A percentile compares a stretch with the other conserved stretches of the same genome.
Evolutionary conservation across 2,797 vertebrate species (phyloP).

Genomic region (Telmatherina bonti): DNA sequence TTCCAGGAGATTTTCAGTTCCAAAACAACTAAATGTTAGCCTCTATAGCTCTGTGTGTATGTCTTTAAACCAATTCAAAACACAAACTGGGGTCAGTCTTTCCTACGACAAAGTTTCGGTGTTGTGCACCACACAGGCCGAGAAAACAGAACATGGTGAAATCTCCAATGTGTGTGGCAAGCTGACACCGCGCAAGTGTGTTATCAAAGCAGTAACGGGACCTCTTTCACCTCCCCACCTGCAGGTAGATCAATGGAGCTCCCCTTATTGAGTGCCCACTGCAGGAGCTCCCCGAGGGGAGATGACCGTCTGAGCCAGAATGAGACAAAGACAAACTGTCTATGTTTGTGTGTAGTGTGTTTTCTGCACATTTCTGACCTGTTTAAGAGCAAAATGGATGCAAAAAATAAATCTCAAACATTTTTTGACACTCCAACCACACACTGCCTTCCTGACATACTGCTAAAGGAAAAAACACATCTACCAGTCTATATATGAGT

Average conservation of each 20-base stretch:
- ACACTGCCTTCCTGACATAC: constrained; percentile 25
- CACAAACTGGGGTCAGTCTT: neutral
- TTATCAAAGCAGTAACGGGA: constrained; percentile 53
- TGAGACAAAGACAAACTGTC: constrained; percentile 22
- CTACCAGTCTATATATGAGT: constrained; percentile 1
- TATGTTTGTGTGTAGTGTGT: neutral
- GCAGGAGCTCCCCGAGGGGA: constrained; percentile 36
- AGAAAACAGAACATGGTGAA: constrained; percentile 6
- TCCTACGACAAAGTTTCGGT: neutral
- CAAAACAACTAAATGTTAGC: neutral
- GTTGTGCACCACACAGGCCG: neutral
- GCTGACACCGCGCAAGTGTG: constrained; percentile 37
- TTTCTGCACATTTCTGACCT: too few relatives aligned
- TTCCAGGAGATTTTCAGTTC: too few relatives aligned
- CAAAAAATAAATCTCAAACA: constrained; percentile 41
- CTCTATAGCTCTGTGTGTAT: neutral
- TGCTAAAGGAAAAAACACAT: constrained; percentile 24
- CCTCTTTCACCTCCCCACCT: constrained; percentile 50
- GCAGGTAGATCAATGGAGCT: constrained; percentile 58
- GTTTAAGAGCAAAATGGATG: constrained; percentile 10
- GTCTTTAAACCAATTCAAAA: constrained; percentile 4
- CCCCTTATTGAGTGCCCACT: constrained; percentile 46
- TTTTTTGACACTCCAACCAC: constrained; percentile 22
- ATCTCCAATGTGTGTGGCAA: constrained; percentile 21
- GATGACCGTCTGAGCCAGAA: constrained; percentile 2